phyloP scores from a whole-genome alignment of 1,140 invertebrate species.

The Cylas formicarius region DNA sequence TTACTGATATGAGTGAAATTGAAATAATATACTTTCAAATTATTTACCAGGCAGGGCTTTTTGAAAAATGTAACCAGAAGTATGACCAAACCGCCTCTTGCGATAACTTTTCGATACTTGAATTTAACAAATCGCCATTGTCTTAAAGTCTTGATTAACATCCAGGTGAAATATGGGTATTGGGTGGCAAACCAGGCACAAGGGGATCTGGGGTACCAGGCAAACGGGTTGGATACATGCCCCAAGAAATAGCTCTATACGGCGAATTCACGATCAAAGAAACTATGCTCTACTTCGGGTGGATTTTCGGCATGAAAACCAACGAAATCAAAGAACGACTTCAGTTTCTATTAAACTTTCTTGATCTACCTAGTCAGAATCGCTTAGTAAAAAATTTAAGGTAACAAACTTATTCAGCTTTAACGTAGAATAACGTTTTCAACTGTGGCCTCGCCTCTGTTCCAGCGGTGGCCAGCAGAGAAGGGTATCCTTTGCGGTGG shows the following conservation, averaged over 20 bases:
- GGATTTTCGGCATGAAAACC: slow-evolving; percentile 85
- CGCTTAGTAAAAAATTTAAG: slow-evolving; percentile 73
- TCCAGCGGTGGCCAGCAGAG: slow-evolving; percentile 86
- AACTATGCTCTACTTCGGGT: slow-evolving; percentile 95
- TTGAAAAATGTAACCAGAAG: too few species aligned
- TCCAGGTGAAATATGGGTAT: slow-evolving; percentile 82
- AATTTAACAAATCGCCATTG: too few species aligned
- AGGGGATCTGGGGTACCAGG: slow-evolving; percentile 78
- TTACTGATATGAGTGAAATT: too few species aligned
- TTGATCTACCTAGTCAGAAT: slow-evolving; percentile 79
- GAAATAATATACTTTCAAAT: too few species aligned
- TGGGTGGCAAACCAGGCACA: slow-evolving; percentile 77
- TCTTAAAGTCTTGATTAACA: too few species aligned
- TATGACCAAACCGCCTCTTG: too few species aligned
- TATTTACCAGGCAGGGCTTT: too few species aligned
- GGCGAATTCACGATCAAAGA: slow-evolving; percentile 92
- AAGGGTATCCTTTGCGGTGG: slow-evolving; percentile 85
- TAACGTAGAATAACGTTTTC: too few species aligned
- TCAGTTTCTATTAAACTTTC: slow-evolving; percentile 81
- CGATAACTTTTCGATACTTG: too few species aligned
- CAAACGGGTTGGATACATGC: slow-evolving; percentile 76
- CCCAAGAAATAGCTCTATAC: slow-evolving; percentile 88
- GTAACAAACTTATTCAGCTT: too few species aligned
- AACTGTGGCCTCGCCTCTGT: too few species aligned
- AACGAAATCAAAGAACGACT: slow-evolving; percentile 72